phyloP scores from a whole-genome alignment of 2,113 vertebrate species.

The Promerops cafer region DNA sequence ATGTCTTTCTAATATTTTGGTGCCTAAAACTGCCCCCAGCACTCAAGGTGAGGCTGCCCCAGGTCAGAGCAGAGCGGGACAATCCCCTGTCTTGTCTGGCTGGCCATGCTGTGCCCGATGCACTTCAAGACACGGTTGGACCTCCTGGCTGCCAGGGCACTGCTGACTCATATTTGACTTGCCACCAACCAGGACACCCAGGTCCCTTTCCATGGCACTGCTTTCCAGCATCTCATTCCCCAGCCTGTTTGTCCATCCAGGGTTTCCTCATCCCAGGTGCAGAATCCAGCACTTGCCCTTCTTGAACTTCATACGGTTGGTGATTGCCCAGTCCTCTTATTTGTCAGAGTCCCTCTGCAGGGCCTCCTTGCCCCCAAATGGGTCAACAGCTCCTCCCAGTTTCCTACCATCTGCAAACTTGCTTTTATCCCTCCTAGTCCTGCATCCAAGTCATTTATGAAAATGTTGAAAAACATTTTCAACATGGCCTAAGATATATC shows the following conservation, averaged over 20 bases:
- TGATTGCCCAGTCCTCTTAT: not conserved
- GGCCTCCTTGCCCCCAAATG: not conserved
- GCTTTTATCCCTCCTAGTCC: not conserved
- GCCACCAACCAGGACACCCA: not conserved
- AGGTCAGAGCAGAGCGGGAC: rapidly evolving
- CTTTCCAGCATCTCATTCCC: not conserved
- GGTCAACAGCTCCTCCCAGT: not conserved
- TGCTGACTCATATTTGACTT: not conserved
- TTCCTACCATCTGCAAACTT: not conserved
- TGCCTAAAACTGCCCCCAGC: rapidly evolving
- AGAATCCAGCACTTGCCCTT: not conserved
- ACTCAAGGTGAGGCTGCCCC: rapidly evolving
- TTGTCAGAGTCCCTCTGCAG: not conserved
- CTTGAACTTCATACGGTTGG: not conserved
- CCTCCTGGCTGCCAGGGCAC: not conserved
- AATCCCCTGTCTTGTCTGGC: rapidly evolving
- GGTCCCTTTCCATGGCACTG: not conserved
- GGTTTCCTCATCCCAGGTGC: not conserved
- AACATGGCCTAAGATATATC: not conserved
- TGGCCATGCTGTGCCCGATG: rapidly evolving
- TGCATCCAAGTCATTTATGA: not conserved
- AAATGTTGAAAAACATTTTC: not conserved
- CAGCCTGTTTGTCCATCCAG: not conserved
- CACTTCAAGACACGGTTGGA: rapidly evolving
- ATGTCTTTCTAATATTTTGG: not conserved